Conservation (phyloP, 2,888 invertebrate genomes). For the Lasioglossum oenotherae region DNA sequence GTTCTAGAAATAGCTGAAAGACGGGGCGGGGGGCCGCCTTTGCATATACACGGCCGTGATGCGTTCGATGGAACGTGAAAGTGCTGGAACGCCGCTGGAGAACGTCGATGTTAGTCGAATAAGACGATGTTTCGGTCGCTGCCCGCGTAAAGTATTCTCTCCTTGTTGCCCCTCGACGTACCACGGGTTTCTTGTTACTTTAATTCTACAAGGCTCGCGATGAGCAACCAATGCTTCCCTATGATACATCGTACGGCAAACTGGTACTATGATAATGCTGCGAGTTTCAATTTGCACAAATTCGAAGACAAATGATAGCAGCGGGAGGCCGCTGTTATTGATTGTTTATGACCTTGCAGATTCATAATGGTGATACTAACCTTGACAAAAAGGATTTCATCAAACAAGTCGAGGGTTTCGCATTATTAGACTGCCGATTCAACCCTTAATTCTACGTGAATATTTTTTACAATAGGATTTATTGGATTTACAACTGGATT, state of each 20-base stretch:
- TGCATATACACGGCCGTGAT: constrained; percentile 13
- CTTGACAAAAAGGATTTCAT: background rate
- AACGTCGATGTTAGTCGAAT: constrained; percentile 10
- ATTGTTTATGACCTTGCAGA: background rate
- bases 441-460: no score
- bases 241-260: background rate
- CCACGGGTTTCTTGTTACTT: constrained; percentile 2
- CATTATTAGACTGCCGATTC: background rate
- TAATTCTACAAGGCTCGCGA: constrained; percentile 2
- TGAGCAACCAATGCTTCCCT: constrained; percentile 16
- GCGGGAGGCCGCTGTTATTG: background rate
- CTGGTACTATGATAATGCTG: constrained; percentile 8
- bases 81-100: constrained; percentile 6
- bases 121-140: constrained; percentile 15
- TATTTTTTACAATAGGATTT: background rate
- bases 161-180: background rate
- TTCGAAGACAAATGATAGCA: background rate
- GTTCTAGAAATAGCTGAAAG: constrained; percentile 13
- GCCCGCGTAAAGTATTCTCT: constrained; percentile 20
- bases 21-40: constrained; percentile 22
- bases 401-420: background rate
- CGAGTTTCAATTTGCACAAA: background rate
- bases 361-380: background rate
- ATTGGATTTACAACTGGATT: background rate
- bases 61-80: constrained; percentile 18